A percentile compares a stretch with the other conserved stretches of the same genome.
Evolutionary conservation across 2,888 invertebrate species (phyloP).

Genomic region (Troides oblongomaculatus): DNA sequence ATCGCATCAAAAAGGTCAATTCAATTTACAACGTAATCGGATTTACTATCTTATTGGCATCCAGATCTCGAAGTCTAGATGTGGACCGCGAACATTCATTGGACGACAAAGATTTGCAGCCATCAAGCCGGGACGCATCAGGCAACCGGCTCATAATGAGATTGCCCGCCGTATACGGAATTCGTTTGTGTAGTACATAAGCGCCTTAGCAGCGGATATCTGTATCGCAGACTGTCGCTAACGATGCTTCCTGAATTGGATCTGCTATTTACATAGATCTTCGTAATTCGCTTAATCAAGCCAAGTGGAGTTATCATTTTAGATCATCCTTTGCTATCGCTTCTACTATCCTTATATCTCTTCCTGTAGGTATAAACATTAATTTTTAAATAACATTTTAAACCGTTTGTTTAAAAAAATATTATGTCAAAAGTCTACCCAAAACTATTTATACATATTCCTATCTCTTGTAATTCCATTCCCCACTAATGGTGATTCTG

Average conservation of each 20-base stretch:
- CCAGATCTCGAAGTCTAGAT: not conserved
- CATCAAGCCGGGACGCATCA: slow-evolving; percentile 41
- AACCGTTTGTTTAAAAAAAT: too few species aligned
- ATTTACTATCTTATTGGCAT: slow-evolving; percentile 5
- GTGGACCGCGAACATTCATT: slow-evolving; percentile 14
- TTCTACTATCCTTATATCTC: too few species aligned
- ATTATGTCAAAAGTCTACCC: too few species aligned
- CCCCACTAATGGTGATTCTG: too few species aligned
- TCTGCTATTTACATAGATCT: slow-evolving; percentile 29
- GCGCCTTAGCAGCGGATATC: slow-evolving; percentile 56
- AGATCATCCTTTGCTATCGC: too few species aligned
- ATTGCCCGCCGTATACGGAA: slow-evolving; percentile 56
- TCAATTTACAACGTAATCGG: slow-evolving; percentile 2
- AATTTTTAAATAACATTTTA: too few species aligned
- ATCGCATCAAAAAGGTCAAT: not conserved
- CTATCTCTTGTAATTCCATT: too few species aligned
- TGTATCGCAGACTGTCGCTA: slow-evolving; percentile 64
- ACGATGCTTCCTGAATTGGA: slow-evolving; percentile 45
- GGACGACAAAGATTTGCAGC: slow-evolving; percentile 34
- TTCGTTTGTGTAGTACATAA: slow-evolving; percentile 60
- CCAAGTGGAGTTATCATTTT: not conserved
- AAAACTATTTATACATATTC: too few species aligned
- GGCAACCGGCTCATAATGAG: slow-evolving; percentile 52
- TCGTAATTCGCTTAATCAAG: slow-evolving; percentile 33
- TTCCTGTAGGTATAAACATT: too few species aligned